Base-by-base conservation (phyloP, 2,888 invertebrate species). In the Ommatoiulus sabulosus region DNA sequence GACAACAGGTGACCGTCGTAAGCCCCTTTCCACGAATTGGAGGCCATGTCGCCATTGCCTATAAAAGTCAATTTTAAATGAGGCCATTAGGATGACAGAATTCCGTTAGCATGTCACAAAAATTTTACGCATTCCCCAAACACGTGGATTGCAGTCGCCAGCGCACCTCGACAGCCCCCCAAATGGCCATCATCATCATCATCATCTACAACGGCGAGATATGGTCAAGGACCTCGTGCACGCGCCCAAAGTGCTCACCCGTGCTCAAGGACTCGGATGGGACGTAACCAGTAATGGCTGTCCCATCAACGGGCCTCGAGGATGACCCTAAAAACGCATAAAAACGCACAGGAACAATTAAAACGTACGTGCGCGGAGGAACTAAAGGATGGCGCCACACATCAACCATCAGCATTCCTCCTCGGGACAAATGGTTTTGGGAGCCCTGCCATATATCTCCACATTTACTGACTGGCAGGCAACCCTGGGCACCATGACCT, bases 41-140 rank as follows among this genome's bases (percentile, higher is more conserved):
- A 48, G 86, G 44, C 86, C 44, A 80, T 80, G 80, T 80, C 80
- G 80, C 80, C 80, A 80, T 12, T 86, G 48, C 44, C 86, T 44
- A 86, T 86, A 86, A 86, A 86, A 46, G 86, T 86, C 48, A 44
- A 44, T 44, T 44, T 86, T 86, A 86, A 86, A 86, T 86, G 86
- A 86, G 86, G 86, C 86, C 46, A 86, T 86, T 86, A 86, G 46
- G 48, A 86, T n/a, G 86, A 86, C 86, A 86, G 86, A 86, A 86
- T 86, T 86, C 86, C 86, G 86, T 86, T 86, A 86, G 48, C 86
- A 44, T 86, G 86, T 86, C 44, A 86, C 46, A 86, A 48, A 86
- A 86, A 86, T 86, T 46, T 20, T 86, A 48, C 44, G 44, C 86
- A 86, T 86, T 86, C 86, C 86, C 44, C 20, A 48, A 86, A 44